Conservation (phyloP, 2,113 vertebrate genomes). For the Menidia beryllina region DNA sequence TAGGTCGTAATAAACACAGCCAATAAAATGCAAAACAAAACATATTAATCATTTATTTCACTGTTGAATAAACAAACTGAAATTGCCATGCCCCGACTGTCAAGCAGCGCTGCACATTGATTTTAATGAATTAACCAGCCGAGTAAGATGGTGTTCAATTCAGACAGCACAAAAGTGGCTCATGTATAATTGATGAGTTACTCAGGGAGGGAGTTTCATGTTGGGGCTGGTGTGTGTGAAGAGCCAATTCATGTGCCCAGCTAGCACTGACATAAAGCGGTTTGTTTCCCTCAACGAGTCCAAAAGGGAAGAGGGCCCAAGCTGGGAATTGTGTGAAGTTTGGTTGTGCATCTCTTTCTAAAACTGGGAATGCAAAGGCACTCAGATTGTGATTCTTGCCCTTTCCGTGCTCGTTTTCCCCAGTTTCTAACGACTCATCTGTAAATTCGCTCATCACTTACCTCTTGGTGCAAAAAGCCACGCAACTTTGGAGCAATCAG, state of each 20-base stretch:
- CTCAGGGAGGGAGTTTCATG: constrained; percentile 45
- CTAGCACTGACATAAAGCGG: constrained; percentile 15
- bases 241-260: constrained; percentile 29
- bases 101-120: constrained; percentile 30
- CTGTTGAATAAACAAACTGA: constrained; percentile 61
- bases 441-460: not conserved
- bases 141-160: constrained; percentile 56
- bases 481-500: not conserved
- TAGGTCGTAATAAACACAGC: constrained; percentile 37
- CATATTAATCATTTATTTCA: constrained; percentile 52
- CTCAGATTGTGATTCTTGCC: not conserved
- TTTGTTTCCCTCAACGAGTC: constrained; percentile 12
- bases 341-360: not conserved
- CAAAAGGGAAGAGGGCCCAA: not conserved
- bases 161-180: constrained; percentile 56
- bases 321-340: not conserved
- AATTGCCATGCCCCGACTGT: constrained; percentile 49
- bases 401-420: not conserved
- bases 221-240: constrained; percentile 39
- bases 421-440: not conserved
- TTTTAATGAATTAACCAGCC: constrained; percentile 66
- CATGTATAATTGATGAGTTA: constrained; percentile 71
- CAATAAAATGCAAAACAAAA: constrained; percentile 17
- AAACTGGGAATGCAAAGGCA: not conserved
- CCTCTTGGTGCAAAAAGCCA: not conserved